Base-by-base conservation (phyloP, 2,888 invertebrate genomes). In the Melipona beecheii region DNA sequence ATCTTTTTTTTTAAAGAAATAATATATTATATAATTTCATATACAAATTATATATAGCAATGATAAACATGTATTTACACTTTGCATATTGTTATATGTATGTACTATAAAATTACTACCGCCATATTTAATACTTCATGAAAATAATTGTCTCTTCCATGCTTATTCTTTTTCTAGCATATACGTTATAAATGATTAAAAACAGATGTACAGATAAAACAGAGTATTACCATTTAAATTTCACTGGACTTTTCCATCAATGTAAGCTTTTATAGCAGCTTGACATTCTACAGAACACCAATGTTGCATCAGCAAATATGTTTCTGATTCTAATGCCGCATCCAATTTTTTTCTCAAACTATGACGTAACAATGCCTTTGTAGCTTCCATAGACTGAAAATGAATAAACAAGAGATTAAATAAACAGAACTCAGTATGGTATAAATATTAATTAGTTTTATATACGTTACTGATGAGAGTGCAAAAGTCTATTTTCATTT, bases 261-360 rank as follows among this genome's bases (percentile, higher is more conserved):
- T 91, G 75, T 94, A 93, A 82, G 90, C 91, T 85, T 92, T 92
- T 81, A 95, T 94, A 78, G 93, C 93, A 85, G 94, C 95, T 93
- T 97, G 97, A 89, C 97, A 97, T 91, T 97, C 97, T 0, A 95
- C 92, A 3, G 97, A 96, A 84, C 96, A 96, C 98, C 98, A 98
- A 91, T 97, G 96, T 86, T 97, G 96, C 9, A 96, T 95, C 81
- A 98, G 95, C 52, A 97, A 94, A 90, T 96, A 96, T 78, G 96
- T 95, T 94, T 97, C 97, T 5, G 95, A 95, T 86, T 97, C 96
- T 91, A 97, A 95, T 70, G 96, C 95, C 49, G 95, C 95, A 88
- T 96, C 96, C 84, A 96, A 93, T 86, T 95, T 95, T 71, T 95
- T 94, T 75, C 96, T 94, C 79, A 96, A 95, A 93, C 95, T 96